Evolutionary conservation across 2,797 vertebrate species (phyloP), one percentile per base, ranked within the genome.

Genomic region (Sphaeramia orbicularis): DNA sequence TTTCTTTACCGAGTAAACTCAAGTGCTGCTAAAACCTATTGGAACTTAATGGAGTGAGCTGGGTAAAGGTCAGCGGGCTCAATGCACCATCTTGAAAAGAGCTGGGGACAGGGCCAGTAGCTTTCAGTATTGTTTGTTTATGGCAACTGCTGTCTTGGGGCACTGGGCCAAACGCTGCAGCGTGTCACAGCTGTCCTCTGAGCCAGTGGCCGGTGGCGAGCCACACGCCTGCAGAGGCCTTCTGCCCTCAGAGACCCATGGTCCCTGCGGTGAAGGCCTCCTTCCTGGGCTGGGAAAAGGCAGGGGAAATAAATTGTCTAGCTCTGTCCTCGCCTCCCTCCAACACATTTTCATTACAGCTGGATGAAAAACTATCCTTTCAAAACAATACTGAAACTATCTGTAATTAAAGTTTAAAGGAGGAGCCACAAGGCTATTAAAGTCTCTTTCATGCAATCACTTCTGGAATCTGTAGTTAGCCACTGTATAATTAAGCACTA

Each of bases 121-220:
- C 84, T 91, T 81, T 91, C 85, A 87, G 83, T 77, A 15, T 71
- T 88, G 84, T 91, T 91, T 93, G 92, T 93, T 93, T 93, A 91
- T 81, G 85, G 88, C 85, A 78, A 79, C 88, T 91, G 89, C 73
- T 65, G 81, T 83, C 71, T 86, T 18, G 3, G 71, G 83, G 87
- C 87, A 67, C n/a, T 0, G 63, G 75, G 91, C 92, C 89, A 94
- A 85, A 68, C 53, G 11, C 71, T 40, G 49, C 82, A 57, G 83
- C 56, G 50, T 11, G 64, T 75, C 81, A 85, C 76, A 80, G 80
- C 81, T 80, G 89, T 92, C 84, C 88, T 83, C 64, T 47, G 65
- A 78, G 83, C 82, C 61, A 48, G 64, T 43, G 74, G 74, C 74
- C 53, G 65, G 61, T 47, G 79, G 78, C 62, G 69, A 51, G 87